Base-by-base conservation (phyloP, 2,888 invertebrate species). In the Aphodius granarius region DNA sequence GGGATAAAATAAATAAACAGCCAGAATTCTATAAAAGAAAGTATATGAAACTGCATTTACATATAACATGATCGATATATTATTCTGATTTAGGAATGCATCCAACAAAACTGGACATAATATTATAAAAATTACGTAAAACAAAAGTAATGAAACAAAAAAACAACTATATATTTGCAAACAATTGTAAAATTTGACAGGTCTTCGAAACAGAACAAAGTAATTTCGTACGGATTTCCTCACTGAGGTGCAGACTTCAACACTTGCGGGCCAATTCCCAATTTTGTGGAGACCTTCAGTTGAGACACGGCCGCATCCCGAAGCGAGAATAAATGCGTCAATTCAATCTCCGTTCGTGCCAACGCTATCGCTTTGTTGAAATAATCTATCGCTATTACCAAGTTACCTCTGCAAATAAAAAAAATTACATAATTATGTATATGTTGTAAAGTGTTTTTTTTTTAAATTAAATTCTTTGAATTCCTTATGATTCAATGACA, bases 261-360 rank as follows among this genome's bases (percentile, higher is more conserved):
- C 62, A 75, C 63, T 66, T 81, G 78, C 43, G 82, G 80, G 15
- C 81, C 81, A 66, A 91, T 88, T 77, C 94, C 94, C 88, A 95
- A 89, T 85, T 92, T 92, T 80, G 93, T 91, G 0, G 94, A 93
- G 65, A 96, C 94, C 85, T 93, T 94, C 72, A 94, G 88, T 88
- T 98, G 98, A 22, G 97, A 95, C 80, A 93, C 91, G 9, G 97
- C 97, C 17, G 97, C 97, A 87, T 97, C 95, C 83, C 94, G 92
- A 80, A 98, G 88, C 1, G 97, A 94, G 86, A 94, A 97, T 84
- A 98, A 89, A 86, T 98, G 97, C 22, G 95, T 92, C 91, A 98
- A 92, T 89, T 98, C 98, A 81, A 93, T 89, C 87, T 94, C 94
- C 16, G 96, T 95, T 85, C 95, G 95, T 66, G 96, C 94, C 80